Conservation (phyloP, 2,113 vertebrate genomes). For the Coregonus clupeaformis region DNA sequence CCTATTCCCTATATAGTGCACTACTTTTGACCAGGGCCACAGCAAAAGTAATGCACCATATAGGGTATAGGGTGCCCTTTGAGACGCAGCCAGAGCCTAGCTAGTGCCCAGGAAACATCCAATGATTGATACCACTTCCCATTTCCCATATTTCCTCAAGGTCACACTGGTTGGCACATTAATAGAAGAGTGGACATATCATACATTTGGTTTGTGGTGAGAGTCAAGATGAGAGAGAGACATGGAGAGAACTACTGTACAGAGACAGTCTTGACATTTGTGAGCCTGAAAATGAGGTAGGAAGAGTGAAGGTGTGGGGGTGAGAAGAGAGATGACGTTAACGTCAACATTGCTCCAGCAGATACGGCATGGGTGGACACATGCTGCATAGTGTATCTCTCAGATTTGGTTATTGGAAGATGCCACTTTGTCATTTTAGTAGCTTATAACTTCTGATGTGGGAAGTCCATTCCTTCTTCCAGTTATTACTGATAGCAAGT, state of each 20-base stretch:
- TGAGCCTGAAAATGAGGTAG: constrained; percentile 42
- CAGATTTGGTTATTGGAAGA: constrained; percentile 10
- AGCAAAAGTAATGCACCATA: too few species aligned
- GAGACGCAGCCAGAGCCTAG: too few species aligned
- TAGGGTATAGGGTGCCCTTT: too few species aligned
- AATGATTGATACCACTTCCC: constrained; percentile 16
- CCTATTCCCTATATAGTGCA: too few species aligned
- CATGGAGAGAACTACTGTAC: constrained; percentile 40
- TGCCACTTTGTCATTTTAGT: background rate
- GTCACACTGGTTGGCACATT: constrained; percentile 28
- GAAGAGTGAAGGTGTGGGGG: background rate
- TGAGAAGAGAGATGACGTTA: background rate
- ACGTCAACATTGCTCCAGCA: constrained; percentile 2
- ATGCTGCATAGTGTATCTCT: background rate
- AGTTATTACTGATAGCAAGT: background rate
- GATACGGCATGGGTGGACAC: background rate
- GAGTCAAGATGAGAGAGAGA: constrained; percentile 41
- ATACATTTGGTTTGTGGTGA: constrained; percentile 12
- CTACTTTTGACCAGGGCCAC: too few species aligned
- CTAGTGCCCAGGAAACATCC: background rate
- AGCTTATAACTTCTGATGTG: too few species aligned
- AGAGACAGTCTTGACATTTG: constrained; percentile 46
- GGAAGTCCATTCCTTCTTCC: constrained; percentile 3
- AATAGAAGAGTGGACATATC: background rate
- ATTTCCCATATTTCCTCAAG: constrained; percentile 19